Base-by-base conservation (phyloP, 2,113 vertebrate genomes). In the Phalacrocorax carbo region DNA sequence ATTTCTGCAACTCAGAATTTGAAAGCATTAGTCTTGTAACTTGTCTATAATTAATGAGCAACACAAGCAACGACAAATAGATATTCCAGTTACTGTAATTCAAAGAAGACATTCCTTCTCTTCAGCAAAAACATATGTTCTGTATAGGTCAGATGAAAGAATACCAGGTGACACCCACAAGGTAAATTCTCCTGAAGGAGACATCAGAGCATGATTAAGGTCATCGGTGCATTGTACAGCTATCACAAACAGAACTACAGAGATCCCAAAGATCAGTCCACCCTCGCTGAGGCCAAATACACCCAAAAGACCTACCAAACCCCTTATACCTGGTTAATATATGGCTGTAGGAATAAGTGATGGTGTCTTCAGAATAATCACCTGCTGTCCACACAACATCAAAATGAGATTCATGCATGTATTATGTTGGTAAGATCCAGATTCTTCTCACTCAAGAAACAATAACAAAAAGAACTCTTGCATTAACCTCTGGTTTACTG, bases 151-250 rank as follows among this genome's bases (percentile, higher is more conserved):
- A 82, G 55, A 44, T 32, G 13, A 65, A 66, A 77, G 23, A 88
- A 55, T 4, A 81, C 5, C 32, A 64, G 72, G 70, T 20, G 34
- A 90, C 70, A 79, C 77, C 61, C 77, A 94, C 52, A 82, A 94
- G 96, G 81, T 76, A 94, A 96, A 96, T 68, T 93, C 68, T 64
- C 65, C 29, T 77, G 55, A 71, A 26, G 26, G 12, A 90, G 62
- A 62, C 52, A 84, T 34, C 17, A 86, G 17, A 89, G n/a, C 13
- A 86, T 80, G 25, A 89, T 78, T 58, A 61, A 68, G 30, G 52
- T 40, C 4, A 7, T 25, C 68, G 52, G 32, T 79, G 38, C n/a
- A 48, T 8, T 55, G 21, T 38, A 78, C 51, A 75, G 11, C 38
- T 75, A 68, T 10, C 71, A 81, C 29, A 79, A 71, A 71, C 12